Evolutionary conservation across 2,888 invertebrate genomes (phyloP).

Genomic region (Laothoe populi): DNA sequence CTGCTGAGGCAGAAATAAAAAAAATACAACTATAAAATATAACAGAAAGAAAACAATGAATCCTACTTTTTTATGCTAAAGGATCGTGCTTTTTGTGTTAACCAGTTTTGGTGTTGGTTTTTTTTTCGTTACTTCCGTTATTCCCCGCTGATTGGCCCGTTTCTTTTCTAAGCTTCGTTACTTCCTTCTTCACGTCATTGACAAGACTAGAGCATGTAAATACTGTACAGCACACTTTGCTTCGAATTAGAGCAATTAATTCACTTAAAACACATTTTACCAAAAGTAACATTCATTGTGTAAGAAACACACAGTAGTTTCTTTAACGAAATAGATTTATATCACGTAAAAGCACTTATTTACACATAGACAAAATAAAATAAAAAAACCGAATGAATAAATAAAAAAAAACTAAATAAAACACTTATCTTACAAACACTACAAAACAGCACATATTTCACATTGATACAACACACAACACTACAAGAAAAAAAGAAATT

Average conservation of each 20-base stretch:
- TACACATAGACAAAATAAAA: no score
- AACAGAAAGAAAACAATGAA: conserved; percentile 7
- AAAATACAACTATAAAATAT: no score
- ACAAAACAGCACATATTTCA: neutral
- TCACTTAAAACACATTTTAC: neutral
- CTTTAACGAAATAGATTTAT: no score
- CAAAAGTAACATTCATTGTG: no score
- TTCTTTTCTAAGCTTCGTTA: conserved; percentile 36
- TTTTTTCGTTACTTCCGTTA: conserved; percentile 43
- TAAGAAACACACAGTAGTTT: neutral
- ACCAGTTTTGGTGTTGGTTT: conserved; percentile 45
- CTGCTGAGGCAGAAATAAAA: no score
- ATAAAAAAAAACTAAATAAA: no score
- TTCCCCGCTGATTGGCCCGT: conserved; percentile 70
- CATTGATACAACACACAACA: conserved; percentile 4
- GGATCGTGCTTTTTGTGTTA: conserved; percentile 31
- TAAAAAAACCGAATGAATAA: no score
- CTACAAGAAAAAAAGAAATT: conserved; percentile 29
- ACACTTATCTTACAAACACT: neutral
- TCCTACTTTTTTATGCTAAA: conserved; percentile 22
- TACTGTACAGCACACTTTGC: neutral
- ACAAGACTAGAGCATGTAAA: neutral
- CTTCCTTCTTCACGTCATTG: conserved; percentile 28
- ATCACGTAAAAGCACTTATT: no score
- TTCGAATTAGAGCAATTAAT: neutral